Evolutionary conservation across 2,797 vertebrate genomes (phyloP).

Genomic region (Poeciliopsis presidionis): DNA sequence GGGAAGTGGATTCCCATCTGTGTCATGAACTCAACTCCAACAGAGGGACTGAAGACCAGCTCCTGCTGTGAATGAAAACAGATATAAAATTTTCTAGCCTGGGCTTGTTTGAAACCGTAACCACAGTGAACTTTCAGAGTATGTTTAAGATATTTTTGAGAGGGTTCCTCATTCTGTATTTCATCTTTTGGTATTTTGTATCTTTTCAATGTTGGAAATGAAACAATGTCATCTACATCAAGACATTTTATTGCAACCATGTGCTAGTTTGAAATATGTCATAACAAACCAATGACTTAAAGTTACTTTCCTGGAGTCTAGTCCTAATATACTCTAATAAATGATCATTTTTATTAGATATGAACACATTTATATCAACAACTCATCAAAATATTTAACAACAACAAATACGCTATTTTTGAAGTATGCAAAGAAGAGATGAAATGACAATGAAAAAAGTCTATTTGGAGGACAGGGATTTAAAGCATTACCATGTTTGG

Average conservation of each 20-base stretch:
- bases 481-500: slow-evolving; percentile 69
- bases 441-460: not conserved
- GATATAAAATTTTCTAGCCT: not conserved
- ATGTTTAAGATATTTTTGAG: not conserved
- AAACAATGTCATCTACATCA: not conserved
- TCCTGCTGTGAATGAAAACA: slow-evolving; percentile 66
- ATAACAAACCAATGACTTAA: not conserved
- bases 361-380: not conserved
- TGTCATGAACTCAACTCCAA: slow-evolving; percentile 88
- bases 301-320: not conserved
- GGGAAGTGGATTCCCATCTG: slow-evolving; percentile 87
- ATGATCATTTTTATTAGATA: not conserved
- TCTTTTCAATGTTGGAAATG: not conserved
- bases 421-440: not conserved
- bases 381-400: not conserved
- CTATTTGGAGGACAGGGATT: not conserved
- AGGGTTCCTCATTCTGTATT: not conserved
- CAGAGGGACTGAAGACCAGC: slow-evolving; percentile 83
- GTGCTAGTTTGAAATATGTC: not conserved
- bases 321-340: not conserved
- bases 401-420: not conserved
- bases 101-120: not conserved
- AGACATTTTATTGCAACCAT: not conserved
- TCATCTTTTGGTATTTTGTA: not conserved
- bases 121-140: not conserved